phyloP scores from a whole-genome alignment of 2,797 vertebrate genomes.

The Sphaeramia orbicularis region DNA sequence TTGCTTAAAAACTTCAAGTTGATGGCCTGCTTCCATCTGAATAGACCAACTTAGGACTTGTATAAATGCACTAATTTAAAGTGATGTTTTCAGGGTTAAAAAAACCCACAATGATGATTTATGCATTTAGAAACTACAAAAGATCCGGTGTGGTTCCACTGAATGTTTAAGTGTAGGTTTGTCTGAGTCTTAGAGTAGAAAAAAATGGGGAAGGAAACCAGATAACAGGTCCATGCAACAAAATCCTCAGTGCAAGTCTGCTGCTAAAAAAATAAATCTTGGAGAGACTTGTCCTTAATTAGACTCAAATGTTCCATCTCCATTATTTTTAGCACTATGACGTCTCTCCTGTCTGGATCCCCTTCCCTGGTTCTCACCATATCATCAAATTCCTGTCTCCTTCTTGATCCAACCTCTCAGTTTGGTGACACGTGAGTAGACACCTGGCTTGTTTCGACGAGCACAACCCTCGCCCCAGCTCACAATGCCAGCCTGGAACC shows the following conservation, averaged over 20 bases:
- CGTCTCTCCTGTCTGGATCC: conserved; percentile 20
- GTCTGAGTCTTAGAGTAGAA: background rate
- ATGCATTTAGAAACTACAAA: conserved; percentile 17
- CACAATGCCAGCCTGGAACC: conserved; percentile 88
- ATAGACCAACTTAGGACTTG: conserved; percentile 24
- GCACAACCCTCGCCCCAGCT: conserved; percentile 90
- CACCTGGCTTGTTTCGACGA: conserved; percentile 85
- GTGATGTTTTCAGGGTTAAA: conserved; percentile 13
- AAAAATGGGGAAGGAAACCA: conserved; percentile 14
- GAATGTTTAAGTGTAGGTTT: background rate
- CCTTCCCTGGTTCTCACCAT: conserved; percentile 5
- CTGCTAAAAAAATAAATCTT: conserved; percentile 36
- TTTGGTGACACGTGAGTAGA: conserved; percentile 84
- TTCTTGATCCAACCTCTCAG: conserved; percentile 82
- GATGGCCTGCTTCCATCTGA: background rate
- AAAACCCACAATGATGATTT: conserved; percentile 15
- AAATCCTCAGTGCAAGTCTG: conserved; percentile 18
- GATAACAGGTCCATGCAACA: conserved; percentile 45
- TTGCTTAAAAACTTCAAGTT: conserved; percentile 10
- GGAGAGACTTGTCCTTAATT: conserved; percentile 40
- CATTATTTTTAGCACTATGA: conserved; percentile 31
- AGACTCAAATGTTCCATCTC: conserved; percentile 57
- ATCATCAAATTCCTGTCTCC: conserved; percentile 69
- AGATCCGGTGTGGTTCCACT: background rate
- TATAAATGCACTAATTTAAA: conserved; percentile 5